Conservation (phyloP, 2,888 invertebrate species). For the Coremacera marginata region DNA sequence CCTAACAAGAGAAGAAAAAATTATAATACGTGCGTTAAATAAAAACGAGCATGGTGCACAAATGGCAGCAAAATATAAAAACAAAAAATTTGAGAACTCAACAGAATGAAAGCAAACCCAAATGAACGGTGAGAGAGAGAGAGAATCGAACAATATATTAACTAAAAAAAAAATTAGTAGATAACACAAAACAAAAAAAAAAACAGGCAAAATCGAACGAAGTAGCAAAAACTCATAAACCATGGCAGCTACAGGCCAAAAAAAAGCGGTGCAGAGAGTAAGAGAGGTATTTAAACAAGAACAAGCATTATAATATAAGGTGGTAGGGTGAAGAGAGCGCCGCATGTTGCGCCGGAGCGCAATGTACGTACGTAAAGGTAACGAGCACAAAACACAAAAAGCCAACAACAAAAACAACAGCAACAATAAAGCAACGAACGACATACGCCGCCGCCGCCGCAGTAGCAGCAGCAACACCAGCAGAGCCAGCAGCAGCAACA, state of each 20-base stretch:
- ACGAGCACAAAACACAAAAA: conserved; percentile 32
- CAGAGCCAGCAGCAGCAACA: conserved; percentile 44
- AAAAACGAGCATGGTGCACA: conserved; percentile 30
- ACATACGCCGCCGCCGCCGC: conserved; percentile 9
- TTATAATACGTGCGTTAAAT: conserved; percentile 34
- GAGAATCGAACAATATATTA: not conserved
- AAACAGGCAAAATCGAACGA: not conserved
- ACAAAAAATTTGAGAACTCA: not conserved
- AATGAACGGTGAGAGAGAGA: not conserved
- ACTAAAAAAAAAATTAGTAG: not conserved
- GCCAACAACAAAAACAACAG: conserved; percentile 26
- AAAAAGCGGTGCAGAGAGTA: not conserved
- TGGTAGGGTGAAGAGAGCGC: not conserved
- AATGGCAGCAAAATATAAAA: not conserved
- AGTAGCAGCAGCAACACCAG: not conserved
- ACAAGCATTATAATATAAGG: not conserved
- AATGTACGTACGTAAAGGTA: conserved; percentile 10
- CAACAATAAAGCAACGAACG: conserved; percentile 29
- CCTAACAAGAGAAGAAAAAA: conserved; percentile 21
- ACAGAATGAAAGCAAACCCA: not conserved
- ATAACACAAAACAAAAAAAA: not conserved
- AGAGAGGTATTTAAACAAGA: not conserved
- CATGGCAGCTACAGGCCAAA: not conserved
- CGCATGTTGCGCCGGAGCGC: not conserved
- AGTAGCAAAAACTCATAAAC: conserved; percentile 27